Evolutionary conservation across 2,888 invertebrate genomes (phyloP), one percentile per base, ranked within the genome.

Genomic region (Synanthedon andrenaeformis): DNA sequence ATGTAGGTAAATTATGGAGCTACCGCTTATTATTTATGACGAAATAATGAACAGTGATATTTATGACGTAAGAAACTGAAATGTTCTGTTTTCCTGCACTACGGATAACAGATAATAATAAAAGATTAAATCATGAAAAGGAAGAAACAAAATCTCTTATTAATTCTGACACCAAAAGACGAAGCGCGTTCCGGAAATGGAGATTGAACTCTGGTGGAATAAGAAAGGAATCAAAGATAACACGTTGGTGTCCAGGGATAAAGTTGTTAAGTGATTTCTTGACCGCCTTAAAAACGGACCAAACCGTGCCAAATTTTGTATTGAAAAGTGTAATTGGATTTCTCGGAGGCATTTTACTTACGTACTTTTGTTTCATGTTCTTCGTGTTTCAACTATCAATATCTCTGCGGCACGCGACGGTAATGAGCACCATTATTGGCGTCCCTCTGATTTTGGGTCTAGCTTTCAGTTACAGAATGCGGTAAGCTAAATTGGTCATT

Each of bases 281-380:
- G 42, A 57, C 72, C 6, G 77, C 74, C 55, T 54, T 85, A 10
- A 70, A 57, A 74, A 89, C 66, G 77, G 92, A 65, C 82, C 91
- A 63, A 60, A 76, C 77, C 0, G 74, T 83, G 53, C 76, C 82
- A 0, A 92, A 92, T 72, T 91, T 89, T 58, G 71, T 91, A 3
- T 54, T 90, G 14, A 93, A 91, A 66, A 92, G 92, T 65, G 58
- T 91, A 0, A 62, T 91, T 12, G 93, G 93, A 1, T 92, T 93
- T 61, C 58, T 91, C 1, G 88, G 90, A 17, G 93, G 93, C 0
- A 86, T 92, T 51, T 59, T 91, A 11, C 70, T 92, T 51, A 92
- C 92, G 1, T 91, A 92, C 64, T 73, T 92, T 45, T 89, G 92
- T 64, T 92, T 92, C 66, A 82, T 91, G 70, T 91, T 92, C 67